A percentile compares a stretch with the other conserved stretches of the same genome.
phyloP scores from a whole-genome alignment of 2,113 vertebrate species.

The Eurypyga helias region DNA sequence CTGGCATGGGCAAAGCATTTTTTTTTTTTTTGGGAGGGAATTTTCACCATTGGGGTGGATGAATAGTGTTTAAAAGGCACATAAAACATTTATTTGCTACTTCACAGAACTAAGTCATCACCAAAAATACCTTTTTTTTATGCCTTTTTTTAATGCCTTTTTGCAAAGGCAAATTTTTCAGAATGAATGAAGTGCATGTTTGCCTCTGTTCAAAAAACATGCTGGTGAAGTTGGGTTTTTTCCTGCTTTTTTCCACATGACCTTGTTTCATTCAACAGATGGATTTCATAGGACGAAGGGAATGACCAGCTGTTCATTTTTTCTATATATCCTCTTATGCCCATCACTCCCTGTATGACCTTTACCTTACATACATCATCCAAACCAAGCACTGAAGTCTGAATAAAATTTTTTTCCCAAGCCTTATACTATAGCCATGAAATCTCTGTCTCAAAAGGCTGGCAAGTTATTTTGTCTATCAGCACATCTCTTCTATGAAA shows the following conservation, averaged over 20 bases:
- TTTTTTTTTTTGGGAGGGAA: not conserved
- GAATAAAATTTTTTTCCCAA: not conserved
- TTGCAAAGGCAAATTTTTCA: not conserved
- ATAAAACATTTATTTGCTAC: not conserved
- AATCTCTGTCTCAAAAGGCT: not conserved
- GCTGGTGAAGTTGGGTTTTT: not conserved
- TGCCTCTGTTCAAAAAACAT: not conserved
- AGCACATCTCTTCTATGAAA: not conserved
- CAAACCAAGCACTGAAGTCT: not conserved
- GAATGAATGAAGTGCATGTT: not conserved
- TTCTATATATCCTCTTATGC: not conserved
- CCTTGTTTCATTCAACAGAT: not conserved
- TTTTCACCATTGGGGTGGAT: not conserved
- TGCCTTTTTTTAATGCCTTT: not conserved
- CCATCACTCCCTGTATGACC: not conserved
- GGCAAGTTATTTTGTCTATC: not conserved
- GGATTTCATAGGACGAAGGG: not conserved
- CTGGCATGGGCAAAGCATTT: not conserved
- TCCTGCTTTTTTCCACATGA: not conserved
- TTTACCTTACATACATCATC: not conserved
- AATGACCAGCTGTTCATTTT: not conserved
- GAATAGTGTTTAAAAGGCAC: not conserved
- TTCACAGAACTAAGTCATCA: not conserved
- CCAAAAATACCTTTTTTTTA: not conserved
- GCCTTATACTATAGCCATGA: not conserved